Evolutionary conservation across 2,113 vertebrate genomes (phyloP).

Genomic region (Lanius ludovicianus): DNA sequence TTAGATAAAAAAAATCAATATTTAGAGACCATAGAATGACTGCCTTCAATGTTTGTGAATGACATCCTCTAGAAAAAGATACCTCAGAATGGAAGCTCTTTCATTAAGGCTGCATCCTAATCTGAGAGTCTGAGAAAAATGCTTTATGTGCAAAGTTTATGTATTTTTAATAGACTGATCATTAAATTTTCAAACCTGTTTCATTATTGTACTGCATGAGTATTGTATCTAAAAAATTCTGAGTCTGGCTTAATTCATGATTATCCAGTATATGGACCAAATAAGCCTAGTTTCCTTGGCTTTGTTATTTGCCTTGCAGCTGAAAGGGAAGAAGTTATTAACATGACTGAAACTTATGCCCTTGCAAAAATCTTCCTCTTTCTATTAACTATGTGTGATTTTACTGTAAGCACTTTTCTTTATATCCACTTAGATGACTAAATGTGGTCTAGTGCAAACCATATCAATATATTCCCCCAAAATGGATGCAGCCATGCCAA

Average conservation of each 20-base stretch:
- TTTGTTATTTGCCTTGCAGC: neutral
- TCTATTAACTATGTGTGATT: neutral
- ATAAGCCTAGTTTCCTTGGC: neutral
- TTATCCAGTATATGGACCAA: neutral
- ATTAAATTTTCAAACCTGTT: conserved; percentile 17
- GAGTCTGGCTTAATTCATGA: neutral
- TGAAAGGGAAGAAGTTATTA: neutral
- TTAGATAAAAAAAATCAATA: neutral
- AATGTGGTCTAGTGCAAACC: neutral
- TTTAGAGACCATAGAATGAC: neutral
- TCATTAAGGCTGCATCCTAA: neutral
- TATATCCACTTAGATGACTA: neutral
- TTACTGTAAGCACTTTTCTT: neutral
- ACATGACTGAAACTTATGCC: neutral
- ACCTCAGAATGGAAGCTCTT: neutral
- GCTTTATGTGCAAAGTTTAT: neutral
- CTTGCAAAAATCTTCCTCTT: neutral
- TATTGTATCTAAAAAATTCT: neutral
- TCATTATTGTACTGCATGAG: neutral
- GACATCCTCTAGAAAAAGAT: neutral
- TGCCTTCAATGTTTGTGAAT: neutral
- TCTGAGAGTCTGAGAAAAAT: neutral
- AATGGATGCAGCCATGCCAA: neutral
- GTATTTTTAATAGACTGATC: neutral
- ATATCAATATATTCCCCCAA: neutral